Base-by-base conservation (phyloP, 1,140 invertebrate genomes). In the Armadillidium nasatum region DNA sequence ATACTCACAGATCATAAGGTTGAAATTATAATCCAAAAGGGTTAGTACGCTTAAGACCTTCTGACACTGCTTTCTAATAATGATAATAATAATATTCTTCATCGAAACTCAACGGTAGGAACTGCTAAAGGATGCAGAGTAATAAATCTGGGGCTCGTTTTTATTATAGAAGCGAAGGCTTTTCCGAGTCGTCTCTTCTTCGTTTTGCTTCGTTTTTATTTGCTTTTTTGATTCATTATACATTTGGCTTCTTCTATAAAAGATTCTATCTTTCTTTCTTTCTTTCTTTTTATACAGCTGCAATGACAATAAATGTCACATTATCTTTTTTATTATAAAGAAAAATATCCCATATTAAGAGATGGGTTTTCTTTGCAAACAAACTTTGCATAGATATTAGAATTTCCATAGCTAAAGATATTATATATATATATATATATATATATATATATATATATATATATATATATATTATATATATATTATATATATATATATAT, bases 391-490 rank as follows among this genome's bases (percentile, higher is more conserved):
- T 33, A 33, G 33, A 33, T 33, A 33, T 33, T 33, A 33, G 33
- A 33, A 33, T 33, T 33, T 33, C 2, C 33, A 33, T 3, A 33
- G 33, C 33, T 33, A 33, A 6, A 33, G 33, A n/a, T n/a, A n/a
- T n/a, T 60, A 60, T 60, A 60, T 60, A 60, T 60, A 60, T 60
- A 60, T 60, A 60, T 60, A 60, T 60, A 60, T 60, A 60, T 60
- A 60, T 60, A 60, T 60, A 60, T 60, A 60, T 60, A 60, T 60
- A 60, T 60, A 60, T 60, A 60, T 60, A 60, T 60, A 60, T 60
- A 60, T 60, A 60, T 60, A 60, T 60, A 60, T 60, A 60, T 60
- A 60, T 60, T 60, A 60, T 60, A 60, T 60, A 60, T 60, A 60
- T 60, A 60, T 60, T 60, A 60, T 60, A 60, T 60, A 60, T 60